phyloP scores from a whole-genome alignment of 2,888 invertebrate species.

The Leucophenga montana region DNA sequence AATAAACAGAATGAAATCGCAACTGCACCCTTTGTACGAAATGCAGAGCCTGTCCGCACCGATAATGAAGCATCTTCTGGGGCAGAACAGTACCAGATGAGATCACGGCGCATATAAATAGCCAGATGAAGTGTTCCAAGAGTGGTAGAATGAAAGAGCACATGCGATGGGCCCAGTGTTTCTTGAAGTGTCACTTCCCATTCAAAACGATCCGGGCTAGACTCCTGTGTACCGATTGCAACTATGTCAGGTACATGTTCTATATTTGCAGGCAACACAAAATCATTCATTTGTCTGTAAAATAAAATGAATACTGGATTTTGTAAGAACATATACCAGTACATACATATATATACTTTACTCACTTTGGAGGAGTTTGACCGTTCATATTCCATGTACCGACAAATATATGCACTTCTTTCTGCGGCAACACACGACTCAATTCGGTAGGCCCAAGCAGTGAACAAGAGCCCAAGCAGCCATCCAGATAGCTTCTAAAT shows the following conservation, averaged over 20 bases:
- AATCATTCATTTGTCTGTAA: conserved; percentile 87
- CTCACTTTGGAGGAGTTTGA: conserved; percentile 85
- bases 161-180: conserved; percentile 93
- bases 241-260: conserved; percentile 92
- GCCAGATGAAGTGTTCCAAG: conserved; percentile 91
- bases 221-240: conserved; percentile 95
- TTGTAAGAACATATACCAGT: neutral
- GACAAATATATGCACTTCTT: conserved; percentile 89
- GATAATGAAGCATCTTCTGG: conserved; percentile 91
- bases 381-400: conserved; percentile 99
- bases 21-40: conserved; percentile 95
- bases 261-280: conserved; percentile 88
- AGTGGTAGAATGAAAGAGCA: conserved; percentile 88
- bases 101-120: conserved; percentile 90
- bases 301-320: neutral
- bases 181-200: conserved; percentile 95
- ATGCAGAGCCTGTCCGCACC: conserved; percentile 91
- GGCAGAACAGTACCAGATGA: conserved; percentile 96
- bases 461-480: conserved; percentile 85
- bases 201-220: conserved; percentile 87
- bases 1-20: conserved; percentile 94
- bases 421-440: conserved; percentile 87
- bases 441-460: conserved; percentile 89
- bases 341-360: conserved; percentile 7
- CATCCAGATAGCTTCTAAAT: conserved; percentile 84